Evolutionary conservation across 2,888 invertebrate species (phyloP), one percentile per base, ranked within the genome.

Genomic region (Parthenolecanium corni): DNA sequence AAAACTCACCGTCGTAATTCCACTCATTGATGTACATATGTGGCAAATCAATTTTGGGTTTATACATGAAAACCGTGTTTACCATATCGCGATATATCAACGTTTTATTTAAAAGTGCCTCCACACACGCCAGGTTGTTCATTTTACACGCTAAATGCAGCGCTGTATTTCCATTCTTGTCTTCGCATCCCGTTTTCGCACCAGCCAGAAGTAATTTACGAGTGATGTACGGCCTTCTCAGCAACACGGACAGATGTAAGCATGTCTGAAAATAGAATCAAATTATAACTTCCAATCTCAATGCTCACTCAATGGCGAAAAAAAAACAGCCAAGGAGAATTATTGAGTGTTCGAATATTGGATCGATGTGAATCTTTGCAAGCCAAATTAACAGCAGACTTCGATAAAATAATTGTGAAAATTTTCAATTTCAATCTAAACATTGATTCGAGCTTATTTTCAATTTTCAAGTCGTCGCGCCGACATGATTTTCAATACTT

Each of bases 181-280:
- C 89, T 53, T 88, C 77, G 52, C 80, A 76, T 42, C 76, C 74
- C 1, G 77, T 74, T 58, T 75, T 73, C 0, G 90, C 90, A 18
- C 93, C 93, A 1, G 88, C 88, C 25, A 84, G 78, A 25, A 93
- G 79, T 64, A 94, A 77, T 76, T 85, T 81, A 66, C 90, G 78
- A 2, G 84, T 82, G 51, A 93, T 80, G 49, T 80, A 78, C 38
- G 84, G 78, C 72, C 90, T 86, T 9, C 82, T 79, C 40, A 85
- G 86, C 67, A 88, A 76, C 1, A 89, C 88, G 0, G 93, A 89
- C 66, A 93, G 76, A 75, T 94, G 93, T 16, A 94, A 75, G 0
- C 92, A 84, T 1, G 91, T 85, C 74, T 78, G 73, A 3, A 67
- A 66, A 21, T 20, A 38, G 18, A 21, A 40, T n/a, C n/a, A n/a